Base-by-base conservation (phyloP, 2,113 vertebrate species). In the Grammomys surdaster region DNA sequence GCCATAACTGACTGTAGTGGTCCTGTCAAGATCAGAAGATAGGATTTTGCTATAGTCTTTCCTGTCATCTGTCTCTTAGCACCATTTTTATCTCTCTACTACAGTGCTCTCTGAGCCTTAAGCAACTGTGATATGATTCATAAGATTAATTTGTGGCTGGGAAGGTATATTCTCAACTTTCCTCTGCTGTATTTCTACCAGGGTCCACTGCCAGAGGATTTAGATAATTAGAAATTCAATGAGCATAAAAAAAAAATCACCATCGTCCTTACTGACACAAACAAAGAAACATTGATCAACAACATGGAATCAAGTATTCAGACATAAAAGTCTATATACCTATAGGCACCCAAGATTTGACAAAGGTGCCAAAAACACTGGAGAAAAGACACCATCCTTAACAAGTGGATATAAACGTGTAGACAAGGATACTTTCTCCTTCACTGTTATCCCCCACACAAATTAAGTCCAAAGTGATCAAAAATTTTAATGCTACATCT, bases 221-320 rank as follows among this genome's bases (percentile, higher is more conserved):
- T 51, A 51, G 51, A 51, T 51, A 51, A 51, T 51, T 51, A 51
- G 51, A 51, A 51, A 51, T 51, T 43, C 4, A 14, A 54, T 54
- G 48, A 54, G 22, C 31, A 80, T 80, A 36, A 54, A 51, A 80
- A 33, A 77, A 13, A 48, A 40, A 69, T 43, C 20, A 75, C 24
- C 33, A 43, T 5, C 0, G 1, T 43, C 11, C 5, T 8, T 75
- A 2, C 1, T 40, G 72, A 12, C 72, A 43, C 4, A 40, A 22
- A 73, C n/a, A 75, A 20, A 75, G 72, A 43, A 75, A 24, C 10
- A 75, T 22, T 80, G 4, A n/a, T 22, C 17, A 80, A 80, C 36
- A 7, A 80, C 56, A 33, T 56, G 36, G 31, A 80, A 56, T 80
- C 31, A 80, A 56, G 77, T 33, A 56, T 20, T 33, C 31, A 22